Base-by-base conservation (phyloP, 2,113 vertebrate genomes). In the Phyllostomus discolor region DNA sequence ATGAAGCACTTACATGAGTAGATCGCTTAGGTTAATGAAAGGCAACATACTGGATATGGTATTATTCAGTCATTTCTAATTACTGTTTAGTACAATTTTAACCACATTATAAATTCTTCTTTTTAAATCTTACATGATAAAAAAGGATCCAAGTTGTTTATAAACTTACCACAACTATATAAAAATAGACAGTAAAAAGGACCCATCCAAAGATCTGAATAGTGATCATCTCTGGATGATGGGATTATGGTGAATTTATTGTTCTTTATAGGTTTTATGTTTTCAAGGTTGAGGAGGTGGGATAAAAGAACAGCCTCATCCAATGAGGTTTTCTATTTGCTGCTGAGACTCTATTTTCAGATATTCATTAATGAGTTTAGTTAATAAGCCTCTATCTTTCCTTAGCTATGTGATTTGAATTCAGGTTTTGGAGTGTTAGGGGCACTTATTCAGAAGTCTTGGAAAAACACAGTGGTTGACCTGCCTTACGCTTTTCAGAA, bases 151-250 rank as follows among this genome's bases (percentile, higher is more conserved):
- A 11, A 59, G 28, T 54, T 90, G 28, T 84, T 70, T 73, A 91
- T 57, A 84, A 86, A 82, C 26, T 54, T 96, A 82, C 20, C 52
- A 59, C 46, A 43, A 64, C 24, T 26, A 87, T 28, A 87, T 80
- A 85, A 82, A 95, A 90, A 84, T 33, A 83, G 41, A 88, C 16
- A 59, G 62, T 94, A 79, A 54, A 85, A 96, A 54, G 15, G 28
- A 19, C 15, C 33, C 35, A 62, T 28, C 67, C 35, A 79, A 92
- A 94, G 59, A 94, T 64, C 75, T 31, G 1, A 78, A 96, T 3
- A 46, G 48, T 66, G 57, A 38, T 75, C 67, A 64, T 20, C 33
- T 90, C 67, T 89, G 14, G 76, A 83, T 79, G 26, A 78, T 76
- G 70, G 14, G 0, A 80, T 35, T 67, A 16, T 46, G 26, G 26